Evolutionary conservation across 2,797 vertebrate species (phyloP).

Genomic region (Hemitrygon akajei): DNA sequence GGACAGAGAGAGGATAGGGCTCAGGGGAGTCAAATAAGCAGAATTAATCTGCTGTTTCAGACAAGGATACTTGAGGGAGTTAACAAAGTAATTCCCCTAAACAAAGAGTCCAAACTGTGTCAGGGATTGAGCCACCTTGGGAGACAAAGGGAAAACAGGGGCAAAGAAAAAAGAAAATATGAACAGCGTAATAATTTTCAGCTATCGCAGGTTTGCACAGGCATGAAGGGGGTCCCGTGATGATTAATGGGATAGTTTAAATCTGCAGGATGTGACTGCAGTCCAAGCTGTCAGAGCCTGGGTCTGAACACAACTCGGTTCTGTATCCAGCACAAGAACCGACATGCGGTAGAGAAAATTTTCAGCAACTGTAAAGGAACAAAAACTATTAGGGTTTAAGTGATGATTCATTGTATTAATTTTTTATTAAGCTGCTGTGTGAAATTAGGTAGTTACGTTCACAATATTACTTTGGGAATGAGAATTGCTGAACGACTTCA

Average conservation of each 20-base stretch:
- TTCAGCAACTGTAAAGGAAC: background rate
- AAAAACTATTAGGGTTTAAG: background rate
- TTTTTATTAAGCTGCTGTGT: background rate
- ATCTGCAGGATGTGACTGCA: background rate
- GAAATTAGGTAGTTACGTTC: background rate
- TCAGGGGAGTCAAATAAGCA: background rate
- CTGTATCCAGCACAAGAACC: background rate
- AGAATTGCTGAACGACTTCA: background rate
- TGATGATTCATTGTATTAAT: background rate
- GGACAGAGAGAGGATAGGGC: background rate
- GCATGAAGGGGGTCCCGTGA: background rate
- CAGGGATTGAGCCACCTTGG: background rate
- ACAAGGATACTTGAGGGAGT: background rate
- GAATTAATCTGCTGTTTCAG: background rate
- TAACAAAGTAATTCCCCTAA: background rate
- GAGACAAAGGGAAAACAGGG: background rate
- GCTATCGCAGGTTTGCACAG: background rate
- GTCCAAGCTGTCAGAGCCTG: background rate
- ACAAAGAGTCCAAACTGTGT: background rate
- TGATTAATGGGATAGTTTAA: background rate
- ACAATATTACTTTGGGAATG: background rate
- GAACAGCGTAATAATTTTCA: background rate
- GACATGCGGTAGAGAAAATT: background rate
- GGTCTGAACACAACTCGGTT: background rate
- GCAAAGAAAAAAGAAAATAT: background rate